Percentiles rank a stretch among this genome's conserved stretches.
Evolutionary conservation across 2,797 vertebrate genomes (phyloP).

Genomic region (Naso thynnoides): DNA sequence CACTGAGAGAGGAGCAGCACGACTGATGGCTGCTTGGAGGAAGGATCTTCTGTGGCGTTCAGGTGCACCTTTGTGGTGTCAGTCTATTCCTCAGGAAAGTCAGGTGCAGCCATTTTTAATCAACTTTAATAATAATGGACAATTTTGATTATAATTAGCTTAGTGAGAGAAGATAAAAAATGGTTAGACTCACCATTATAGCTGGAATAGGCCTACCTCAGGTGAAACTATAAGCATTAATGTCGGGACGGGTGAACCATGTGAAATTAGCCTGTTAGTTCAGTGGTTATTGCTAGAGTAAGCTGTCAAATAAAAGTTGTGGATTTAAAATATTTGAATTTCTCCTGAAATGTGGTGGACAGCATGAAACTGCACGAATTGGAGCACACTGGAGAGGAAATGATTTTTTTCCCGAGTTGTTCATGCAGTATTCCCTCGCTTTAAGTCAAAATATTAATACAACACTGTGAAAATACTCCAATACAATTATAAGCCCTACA

Average conservation of each 20-base stretch:
- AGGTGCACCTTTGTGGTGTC: background rate
- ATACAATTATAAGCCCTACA: background rate
- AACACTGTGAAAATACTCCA: background rate
- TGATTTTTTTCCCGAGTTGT: too few species aligned
- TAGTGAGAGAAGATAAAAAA: too few species aligned
- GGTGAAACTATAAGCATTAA: background rate
- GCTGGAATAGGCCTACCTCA: background rate
- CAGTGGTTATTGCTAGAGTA: too few species aligned
- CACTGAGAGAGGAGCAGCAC: conserved; percentile 1
- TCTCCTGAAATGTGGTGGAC: background rate
- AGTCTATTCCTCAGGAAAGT: background rate
- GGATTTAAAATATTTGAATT: background rate
- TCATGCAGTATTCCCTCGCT: background rate
- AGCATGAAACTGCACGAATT: background rate
- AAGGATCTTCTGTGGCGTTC: background rate
- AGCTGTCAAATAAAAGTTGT: background rate
- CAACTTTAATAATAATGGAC: background rate
- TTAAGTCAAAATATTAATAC: background rate
- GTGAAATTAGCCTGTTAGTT: too few species aligned
- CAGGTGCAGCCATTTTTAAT: background rate
- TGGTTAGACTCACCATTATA: background rate
- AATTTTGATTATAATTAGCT: background rate
- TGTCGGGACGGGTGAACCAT: background rate
- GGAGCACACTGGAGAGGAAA: background rate
- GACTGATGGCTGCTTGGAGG: too few species aligned